Evolutionary conservation across 2,797 vertebrate species (phyloP), one percentile per base, ranked within the genome.

Genomic region (Poecilia gillii): DNA sequence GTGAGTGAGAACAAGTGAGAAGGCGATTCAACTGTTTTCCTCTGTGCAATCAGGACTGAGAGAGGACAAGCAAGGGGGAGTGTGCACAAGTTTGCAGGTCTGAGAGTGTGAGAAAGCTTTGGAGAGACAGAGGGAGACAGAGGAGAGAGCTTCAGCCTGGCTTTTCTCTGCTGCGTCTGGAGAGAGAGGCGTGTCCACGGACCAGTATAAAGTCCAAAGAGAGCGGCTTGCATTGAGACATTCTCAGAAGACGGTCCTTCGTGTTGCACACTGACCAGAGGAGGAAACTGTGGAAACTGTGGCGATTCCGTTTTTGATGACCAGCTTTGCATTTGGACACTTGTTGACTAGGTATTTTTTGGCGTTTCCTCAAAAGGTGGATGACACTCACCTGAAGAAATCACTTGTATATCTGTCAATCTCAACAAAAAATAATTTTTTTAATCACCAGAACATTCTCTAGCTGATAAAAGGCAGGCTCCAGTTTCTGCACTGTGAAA

Each of bases 131-230:
- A 85, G 82, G 46, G 77, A 85, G 84, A 85, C 57, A 87, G 84
- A 89, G 89, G 82, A 93, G 90, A 88, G 85, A 88, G 92, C 88
- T 89, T 87, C 85, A 89, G 91, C 80, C 85, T 91, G 91, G 90
- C 90, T 94, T 90, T 91, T 92, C 92, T 92, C 91, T 78, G 82
- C 92, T 93, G 87, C 91, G 91, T 90, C 90, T 94, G 92, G 91
- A 92, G 89, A 89, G 89, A 93, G 94, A 95, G 95, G 95, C 94
- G 94, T 94, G 94, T 93, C 95, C 88, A 92, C 3, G 80, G 88
- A 90, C 91, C 92, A 90, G 94, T 94, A 95, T 95, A 95, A 95
- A 95, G 94, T 94, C 94, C 93, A 93, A 89, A 91, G 88, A 93
- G 92, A 93, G 90, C 84, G 84, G 88, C 91, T 92, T 80, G 23